Evolutionary conservation across 2,888 invertebrate species (phyloP).

Genomic region (Acleris holmiana): DNA sequence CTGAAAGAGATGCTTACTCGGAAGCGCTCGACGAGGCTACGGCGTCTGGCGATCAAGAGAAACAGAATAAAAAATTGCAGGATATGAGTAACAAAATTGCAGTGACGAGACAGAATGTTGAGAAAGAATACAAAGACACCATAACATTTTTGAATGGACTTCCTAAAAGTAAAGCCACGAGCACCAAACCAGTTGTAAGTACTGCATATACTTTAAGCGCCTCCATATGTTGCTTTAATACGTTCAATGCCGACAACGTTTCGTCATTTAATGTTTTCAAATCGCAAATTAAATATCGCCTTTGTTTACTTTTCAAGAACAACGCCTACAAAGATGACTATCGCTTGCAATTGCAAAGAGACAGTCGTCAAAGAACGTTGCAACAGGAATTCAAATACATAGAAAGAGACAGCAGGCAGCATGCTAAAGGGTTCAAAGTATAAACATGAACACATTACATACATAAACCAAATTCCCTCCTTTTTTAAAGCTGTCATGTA

Average conservation of each 20-base stretch:
- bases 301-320: constrained; percentile 50
- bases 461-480: no score
- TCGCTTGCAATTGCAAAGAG: constrained; percentile 59
- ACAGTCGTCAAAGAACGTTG: constrained; percentile 64
- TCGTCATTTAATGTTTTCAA: no score
- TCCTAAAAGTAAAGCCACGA: constrained; percentile 56
- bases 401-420: constrained; percentile 63
- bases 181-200: constrained; percentile 63
- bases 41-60: constrained; percentile 43
- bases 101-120: constrained; percentile 87
- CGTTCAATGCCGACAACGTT: no score
- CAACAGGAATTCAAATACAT: constrained; percentile 71
- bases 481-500: no score
- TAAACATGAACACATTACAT: no score
- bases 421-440: no score
- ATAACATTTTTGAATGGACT: constrained; percentile 71
- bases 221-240: no score
- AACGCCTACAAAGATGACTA: constrained; percentile 66
- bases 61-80: constrained; percentile 56
- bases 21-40: constrained; percentile 65
- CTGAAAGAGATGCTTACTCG: constrained; percentile 70
- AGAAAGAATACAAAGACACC: constrained; percentile 76
- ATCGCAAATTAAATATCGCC: background rate
- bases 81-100: constrained; percentile 68
- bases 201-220: background rate